These are phyloP conservation scores for Drosophila bunnanda DNA, from an alignment of 2,888 invertebrate genomes.

Conservation along the genomic window DNA sequence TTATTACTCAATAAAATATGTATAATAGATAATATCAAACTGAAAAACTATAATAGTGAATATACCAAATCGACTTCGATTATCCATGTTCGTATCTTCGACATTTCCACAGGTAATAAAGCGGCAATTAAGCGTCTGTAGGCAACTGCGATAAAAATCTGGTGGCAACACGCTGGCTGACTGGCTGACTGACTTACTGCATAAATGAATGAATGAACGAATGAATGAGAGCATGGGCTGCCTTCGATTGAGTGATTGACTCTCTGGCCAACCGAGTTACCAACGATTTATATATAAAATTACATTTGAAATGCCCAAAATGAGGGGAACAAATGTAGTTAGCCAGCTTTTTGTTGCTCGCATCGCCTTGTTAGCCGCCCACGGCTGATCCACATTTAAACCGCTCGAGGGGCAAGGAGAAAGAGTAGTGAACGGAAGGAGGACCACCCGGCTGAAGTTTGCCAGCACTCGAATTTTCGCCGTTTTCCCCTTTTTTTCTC, in stretches of 20 bases:
- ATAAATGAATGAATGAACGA: slow-evolving; percentile 41
- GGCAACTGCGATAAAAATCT: slow-evolving; percentile 71
- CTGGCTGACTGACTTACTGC: slow-evolving; percentile 36
- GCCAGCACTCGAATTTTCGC: slow-evolving; percentile 61
- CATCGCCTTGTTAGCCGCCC: slow-evolving; percentile 70
- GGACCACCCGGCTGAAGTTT: slow-evolving; percentile 65
- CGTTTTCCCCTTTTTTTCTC: slow-evolving; percentile 15
- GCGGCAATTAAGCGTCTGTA: slow-evolving; percentile 70
- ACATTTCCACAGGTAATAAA: slow-evolving; percentile 58
- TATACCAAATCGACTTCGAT: background rate
- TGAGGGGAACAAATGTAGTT: slow-evolving; percentile 56
- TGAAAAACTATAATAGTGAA: background rate
- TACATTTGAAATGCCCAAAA: slow-evolving; percentile 77
- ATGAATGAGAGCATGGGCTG: slow-evolving; percentile 22
- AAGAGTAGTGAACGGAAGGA: slow-evolving; percentile 21
- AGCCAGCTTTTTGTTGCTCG: slow-evolving; percentile 27
- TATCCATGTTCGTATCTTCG: slow-evolving; percentile 3
- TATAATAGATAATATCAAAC: background rate
- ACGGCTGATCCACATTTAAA: slow-evolving; percentile 65
- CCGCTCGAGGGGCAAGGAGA: slow-evolving; percentile 12
- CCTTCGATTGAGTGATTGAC: slow-evolving; percentile 43
- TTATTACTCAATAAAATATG: too few species aligned
- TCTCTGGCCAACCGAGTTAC: slow-evolving; percentile 42
- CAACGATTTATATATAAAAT: slow-evolving; percentile 57
- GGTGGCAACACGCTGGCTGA: slow-evolving; percentile 58